A percentile compares a stretch with the other conserved stretches of the same genome.
phyloP scores from a whole-genome alignment of 2,113 vertebrate genomes.

The Lanius ludovicianus region DNA sequence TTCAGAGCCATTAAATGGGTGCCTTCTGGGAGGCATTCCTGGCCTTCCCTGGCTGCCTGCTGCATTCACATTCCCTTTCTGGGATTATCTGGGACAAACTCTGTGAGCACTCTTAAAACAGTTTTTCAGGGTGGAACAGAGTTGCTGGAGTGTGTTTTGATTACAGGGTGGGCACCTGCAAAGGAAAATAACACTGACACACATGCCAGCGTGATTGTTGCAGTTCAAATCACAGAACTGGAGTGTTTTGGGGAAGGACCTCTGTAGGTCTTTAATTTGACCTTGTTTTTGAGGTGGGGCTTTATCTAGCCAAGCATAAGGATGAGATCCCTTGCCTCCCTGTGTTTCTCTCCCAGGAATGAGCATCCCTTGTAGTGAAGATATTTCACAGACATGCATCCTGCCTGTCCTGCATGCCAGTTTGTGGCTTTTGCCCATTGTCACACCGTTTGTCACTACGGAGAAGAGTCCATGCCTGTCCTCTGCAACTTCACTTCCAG shows the following conservation, averaged over 20 bases:
- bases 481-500: neutral
- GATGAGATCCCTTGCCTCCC: neutral
- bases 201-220: rapidly evolving
- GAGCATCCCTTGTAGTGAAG: neutral
- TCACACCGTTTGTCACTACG: neutral
- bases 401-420: neutral
- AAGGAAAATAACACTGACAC: neutral
- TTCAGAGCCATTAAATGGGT: too few relatives aligned
- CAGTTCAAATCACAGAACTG: neutral
- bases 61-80: neutral
- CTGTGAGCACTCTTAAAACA: neutral
- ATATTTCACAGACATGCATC: neutral
- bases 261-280: neutral
- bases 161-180: neutral
- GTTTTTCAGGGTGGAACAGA: neutral
- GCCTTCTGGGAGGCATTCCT: neutral
- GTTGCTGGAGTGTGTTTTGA: neutral
- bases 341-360: neutral
- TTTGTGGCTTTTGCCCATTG: neutral
- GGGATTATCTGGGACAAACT: neutral
- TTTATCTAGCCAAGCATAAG: neutral
- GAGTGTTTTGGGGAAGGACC: neutral
- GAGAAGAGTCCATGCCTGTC: neutral
- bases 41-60: neutral
- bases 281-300: neutral